Base-by-base conservation (phyloP, 2,113 vertebrate species). In the Trichechus manatus region DNA sequence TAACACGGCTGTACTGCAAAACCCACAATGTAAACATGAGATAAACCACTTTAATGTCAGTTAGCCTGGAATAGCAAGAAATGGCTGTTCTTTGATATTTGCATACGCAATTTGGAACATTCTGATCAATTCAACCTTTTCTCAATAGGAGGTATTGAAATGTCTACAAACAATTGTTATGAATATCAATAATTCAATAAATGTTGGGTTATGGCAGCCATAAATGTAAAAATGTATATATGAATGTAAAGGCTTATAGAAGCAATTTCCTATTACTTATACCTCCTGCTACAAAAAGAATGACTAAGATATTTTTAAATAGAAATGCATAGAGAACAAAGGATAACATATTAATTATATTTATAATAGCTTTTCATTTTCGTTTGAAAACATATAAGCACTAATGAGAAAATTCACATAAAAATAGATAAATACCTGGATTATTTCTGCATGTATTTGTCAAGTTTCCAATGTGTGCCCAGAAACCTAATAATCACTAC, bases 261-360 rank as follows among this genome's bases (percentile, higher is more conserved):
- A 81, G n/a, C 29, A 89, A 75, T 86, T 92, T 87, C 22, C 22
- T 78, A 88, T 85, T 92, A 81, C 19, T 63, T 75, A 87, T 9
- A 92, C 6, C 70, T 63, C 42, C 20, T 42, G 2, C 9, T 64
- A 14, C 15, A 68, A 70, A 84, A 86, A 70, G 86, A 97, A 97
- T 92, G 53, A 91, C 44, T 64, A 61, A 82, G n/a, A 91, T 91
- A 94, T 97, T 98, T 98, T 80, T 39, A 97, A 98, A 98, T 95
- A 72, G 90, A 97, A 98, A 91, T 95, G 81, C 89, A 79, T 64
- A 97, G 87, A 61, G 78, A 93, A 93, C 44, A 97, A 93, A 91
- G 42, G 91, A 56, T 64, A 97, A 94, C 6, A 87, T 79, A 82
- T 97, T 97, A 98, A 13, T 92, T 77, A 9, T 13, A 75, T 72